Percentiles rank a stretch among this genome's conserved stretches.
Conservation (phyloP, 1,140 invertebrate genomes). For the Drosophila burlai region DNA sequence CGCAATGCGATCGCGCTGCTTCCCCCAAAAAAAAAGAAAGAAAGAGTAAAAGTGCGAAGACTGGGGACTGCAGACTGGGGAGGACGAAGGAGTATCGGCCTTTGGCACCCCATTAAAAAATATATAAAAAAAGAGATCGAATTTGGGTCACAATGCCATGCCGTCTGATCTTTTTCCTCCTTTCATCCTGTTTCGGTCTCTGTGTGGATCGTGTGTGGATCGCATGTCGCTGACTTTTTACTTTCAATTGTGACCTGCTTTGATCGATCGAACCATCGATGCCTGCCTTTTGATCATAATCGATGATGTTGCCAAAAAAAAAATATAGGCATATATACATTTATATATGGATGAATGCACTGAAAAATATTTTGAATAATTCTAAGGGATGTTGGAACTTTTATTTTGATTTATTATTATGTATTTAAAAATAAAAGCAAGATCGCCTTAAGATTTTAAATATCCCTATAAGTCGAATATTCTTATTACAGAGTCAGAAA, state of each 20-base stretch:
- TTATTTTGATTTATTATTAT: too few species aligned
- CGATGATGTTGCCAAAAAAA: slow-evolving; percentile 76
- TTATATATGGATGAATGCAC: slow-evolving; percentile 2
- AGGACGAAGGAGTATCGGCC: slow-evolving; percentile 48
- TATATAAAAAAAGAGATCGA: slow-evolving; percentile 56
- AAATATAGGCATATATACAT: slow-evolving; percentile 30
- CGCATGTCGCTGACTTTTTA: slow-evolving; percentile 63
- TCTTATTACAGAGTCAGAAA: neutral
- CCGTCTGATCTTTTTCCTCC: slow-evolving; percentile 28
- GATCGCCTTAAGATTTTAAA: too few species aligned
- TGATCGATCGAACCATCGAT: slow-evolving; percentile 57
- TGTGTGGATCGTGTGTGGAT: slow-evolving; percentile 58
- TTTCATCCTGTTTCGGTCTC: slow-evolving; percentile 58
- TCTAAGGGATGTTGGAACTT: too few species aligned
- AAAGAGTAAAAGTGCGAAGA: slow-evolving; percentile 48
- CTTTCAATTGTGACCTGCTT: slow-evolving; percentile 82
- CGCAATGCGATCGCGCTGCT: slow-evolving; percentile 47
- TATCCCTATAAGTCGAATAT: too few species aligned
- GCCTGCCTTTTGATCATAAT: slow-evolving; percentile 80
- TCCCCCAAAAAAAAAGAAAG: slow-evolving; percentile 18
- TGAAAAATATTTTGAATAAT: neutral
- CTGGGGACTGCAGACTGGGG: neutral
- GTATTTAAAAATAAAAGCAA: neutral
- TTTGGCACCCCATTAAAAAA: slow-evolving; percentile 80
- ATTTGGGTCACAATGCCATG: slow-evolving; percentile 69